Percentiles rank a stretch among this genome's conserved stretches.
phyloP scores from a whole-genome alignment of 2,888 invertebrate genomes.

The Lordiphosa fenestrarum region DNA sequence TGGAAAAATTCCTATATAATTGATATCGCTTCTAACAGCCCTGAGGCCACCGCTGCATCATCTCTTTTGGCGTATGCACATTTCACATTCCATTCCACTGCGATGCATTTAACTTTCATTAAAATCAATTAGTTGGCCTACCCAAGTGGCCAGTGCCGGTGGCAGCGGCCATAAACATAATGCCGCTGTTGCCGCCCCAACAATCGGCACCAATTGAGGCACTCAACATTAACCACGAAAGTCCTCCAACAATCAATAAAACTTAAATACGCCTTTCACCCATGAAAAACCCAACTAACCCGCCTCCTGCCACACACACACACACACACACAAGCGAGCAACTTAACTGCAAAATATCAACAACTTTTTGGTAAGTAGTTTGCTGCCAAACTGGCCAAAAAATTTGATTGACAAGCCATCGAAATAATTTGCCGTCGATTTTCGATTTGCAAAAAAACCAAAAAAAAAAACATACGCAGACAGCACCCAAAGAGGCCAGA shows the following conservation, averaged over 20 bases:
- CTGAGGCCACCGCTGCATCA: no score
- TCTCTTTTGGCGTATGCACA: neutral
- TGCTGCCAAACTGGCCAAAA: slow-evolving; percentile 12
- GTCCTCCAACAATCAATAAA: slow-evolving; percentile 58
- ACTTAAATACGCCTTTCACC: slow-evolving; percentile 59
- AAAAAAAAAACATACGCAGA: slow-evolving; percentile 4
- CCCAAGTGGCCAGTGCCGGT: slow-evolving; percentile 8
- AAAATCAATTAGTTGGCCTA: slow-evolving; percentile 42
- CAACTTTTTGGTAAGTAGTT: slow-evolving; percentile 65
- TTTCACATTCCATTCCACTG: slow-evolving; percentile 1
- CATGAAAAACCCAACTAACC: slow-evolving; percentile 14
- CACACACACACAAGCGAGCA: slow-evolving; percentile 13
- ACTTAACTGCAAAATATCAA: slow-evolving; percentile 70
- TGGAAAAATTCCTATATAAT: no score
- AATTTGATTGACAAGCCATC: slow-evolving; percentile 70
- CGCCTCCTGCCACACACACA: slow-evolving; percentile 17
- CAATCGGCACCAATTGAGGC: slow-evolving; percentile 58
- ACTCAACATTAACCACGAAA: slow-evolving; percentile 20
- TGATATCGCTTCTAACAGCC: no score
- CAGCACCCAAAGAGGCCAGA: slow-evolving; percentile 13
- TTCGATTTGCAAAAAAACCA: slow-evolving; percentile 61
- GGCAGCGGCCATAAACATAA: slow-evolving; percentile 38
- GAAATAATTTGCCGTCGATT: slow-evolving; percentile 70
- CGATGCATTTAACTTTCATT: slow-evolving; percentile 28
- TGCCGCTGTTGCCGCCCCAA: slow-evolving; percentile 18